These are phyloP conservation scores for Mungos mungo DNA, from an alignment of 2,113 vertebrate species.

Conservation along the genomic window DNA sequence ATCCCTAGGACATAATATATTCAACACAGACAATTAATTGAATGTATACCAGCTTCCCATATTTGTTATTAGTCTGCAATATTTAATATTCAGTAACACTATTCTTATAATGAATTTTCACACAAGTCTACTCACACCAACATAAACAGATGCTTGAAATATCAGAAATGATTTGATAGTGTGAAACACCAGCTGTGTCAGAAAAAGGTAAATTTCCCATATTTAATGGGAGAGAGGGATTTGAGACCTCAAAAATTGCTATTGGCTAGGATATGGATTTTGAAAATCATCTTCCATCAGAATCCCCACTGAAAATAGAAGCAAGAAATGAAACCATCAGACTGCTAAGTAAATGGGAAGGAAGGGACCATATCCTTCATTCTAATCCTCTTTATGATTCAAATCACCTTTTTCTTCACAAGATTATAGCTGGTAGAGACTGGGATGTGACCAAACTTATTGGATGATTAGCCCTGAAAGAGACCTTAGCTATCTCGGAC, in stretches of 20 bases:
- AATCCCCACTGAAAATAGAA: neutral
- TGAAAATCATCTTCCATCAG: neutral
- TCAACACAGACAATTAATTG: too few relatives aligned
- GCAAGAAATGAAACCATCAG: neutral
- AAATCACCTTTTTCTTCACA: neutral
- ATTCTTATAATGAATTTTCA: too few relatives aligned
- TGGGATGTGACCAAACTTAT: neutral
- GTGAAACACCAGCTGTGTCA: neutral
- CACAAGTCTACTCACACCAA: too few relatives aligned
- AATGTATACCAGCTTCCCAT: too few relatives aligned
- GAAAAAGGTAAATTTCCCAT: neutral
- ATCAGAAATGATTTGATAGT: neutral
- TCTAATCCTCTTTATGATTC: neutral
- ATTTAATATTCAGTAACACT: too few relatives aligned
- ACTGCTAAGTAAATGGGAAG: neutral
- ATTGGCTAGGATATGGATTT: neutral
- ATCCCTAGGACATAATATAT: too few relatives aligned
- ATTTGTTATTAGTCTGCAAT: too few relatives aligned
- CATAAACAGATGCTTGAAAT: neutral
- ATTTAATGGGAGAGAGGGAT: neutral
- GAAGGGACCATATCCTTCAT: fast-evolving
- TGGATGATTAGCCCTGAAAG: neutral
- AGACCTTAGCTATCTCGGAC: neutral
- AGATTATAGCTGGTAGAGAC: neutral
- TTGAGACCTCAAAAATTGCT: neutral